Conservation (phyloP, 2,888 invertebrate genomes). For the Parnassius smintheus region DNA sequence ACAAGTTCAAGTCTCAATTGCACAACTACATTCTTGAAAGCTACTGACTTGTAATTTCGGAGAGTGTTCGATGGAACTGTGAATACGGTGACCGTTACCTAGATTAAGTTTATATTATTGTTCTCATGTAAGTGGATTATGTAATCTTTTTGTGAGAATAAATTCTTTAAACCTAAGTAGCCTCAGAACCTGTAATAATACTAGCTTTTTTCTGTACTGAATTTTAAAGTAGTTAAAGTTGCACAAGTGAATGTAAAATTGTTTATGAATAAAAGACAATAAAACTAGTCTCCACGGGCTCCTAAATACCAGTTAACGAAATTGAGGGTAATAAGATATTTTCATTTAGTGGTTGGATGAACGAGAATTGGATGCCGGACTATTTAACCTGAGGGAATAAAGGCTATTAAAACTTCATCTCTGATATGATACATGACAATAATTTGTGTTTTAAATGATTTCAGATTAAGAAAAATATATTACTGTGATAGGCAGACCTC, state of each 20-base stretch:
- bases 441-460: neutral
- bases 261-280: slow-evolving; percentile 11
- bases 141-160: too few species aligned
- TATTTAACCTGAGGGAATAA: slow-evolving; percentile 10
- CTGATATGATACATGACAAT: neutral
- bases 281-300: neutral
- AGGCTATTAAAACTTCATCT: slow-evolving; percentile 2
- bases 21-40: too few species aligned
- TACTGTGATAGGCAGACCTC: too few species aligned
- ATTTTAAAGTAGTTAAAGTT: neutral
- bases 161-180: too few species aligned
- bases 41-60: too few species aligned
- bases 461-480: too few species aligned
- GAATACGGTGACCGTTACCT: too few species aligned
- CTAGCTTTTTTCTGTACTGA: neutral
- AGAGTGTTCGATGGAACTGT: too few species aligned
- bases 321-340: slow-evolving; percentile 8
- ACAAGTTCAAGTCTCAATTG: too few species aligned
- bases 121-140: too few species aligned
- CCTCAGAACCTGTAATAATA: too few species aligned
- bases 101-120: too few species aligned
- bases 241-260: slow-evolving; percentile 3
- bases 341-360: slow-evolving; percentile 11
- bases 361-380: slow-evolving; percentile 11
- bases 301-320: neutral